A percentile compares a stretch with the other conserved stretches of the same genome.
These are phyloP conservation scores for Macrosoma leucophasiata DNA, from an alignment of 2,888 invertebrate genomes.

Conservation along the genomic window DNA sequence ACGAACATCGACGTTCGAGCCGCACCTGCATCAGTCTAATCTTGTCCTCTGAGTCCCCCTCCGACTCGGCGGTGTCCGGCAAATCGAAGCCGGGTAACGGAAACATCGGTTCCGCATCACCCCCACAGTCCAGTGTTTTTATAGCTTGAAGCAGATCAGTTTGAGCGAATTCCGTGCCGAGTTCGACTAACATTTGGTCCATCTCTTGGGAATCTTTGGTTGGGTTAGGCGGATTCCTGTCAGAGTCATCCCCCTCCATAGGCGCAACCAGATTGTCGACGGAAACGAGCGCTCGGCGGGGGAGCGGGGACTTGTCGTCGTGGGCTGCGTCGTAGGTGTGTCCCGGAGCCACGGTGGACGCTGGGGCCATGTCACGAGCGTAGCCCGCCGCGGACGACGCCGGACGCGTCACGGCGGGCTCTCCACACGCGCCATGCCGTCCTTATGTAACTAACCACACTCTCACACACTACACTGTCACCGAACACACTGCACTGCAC, in stretches of 20 bases:
- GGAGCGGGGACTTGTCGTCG: constrained; percentile 39
- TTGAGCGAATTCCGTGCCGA: constrained; percentile 75
- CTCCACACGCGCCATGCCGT: constrained; percentile 47
- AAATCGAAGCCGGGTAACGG: constrained; percentile 61
- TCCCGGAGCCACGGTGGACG: constrained; percentile 82
- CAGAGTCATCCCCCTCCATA: constrained; percentile 77
- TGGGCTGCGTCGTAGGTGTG: constrained; percentile 45
- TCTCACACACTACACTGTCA: constrained; percentile 48
- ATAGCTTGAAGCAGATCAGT: constrained; percentile 85
- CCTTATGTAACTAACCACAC: constrained; percentile 56
- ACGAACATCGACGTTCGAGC: constrained; percentile 81
- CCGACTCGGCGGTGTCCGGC: constrained; percentile 69
- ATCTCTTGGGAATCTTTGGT: constrained; percentile 78
- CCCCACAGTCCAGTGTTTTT: constrained; percentile 80
- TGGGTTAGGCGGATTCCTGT: constrained; percentile 72
- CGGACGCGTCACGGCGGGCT: constrained; percentile 58
- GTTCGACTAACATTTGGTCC: constrained; percentile 80
- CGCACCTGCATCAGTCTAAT: constrained; percentile 74
- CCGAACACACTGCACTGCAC: constrained; percentile 46
- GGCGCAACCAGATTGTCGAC: constrained; percentile 71
- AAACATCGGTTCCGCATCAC: constrained; percentile 68
- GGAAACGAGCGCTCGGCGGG: constrained; percentile 64
- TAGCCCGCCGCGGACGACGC: constrained; percentile 68
- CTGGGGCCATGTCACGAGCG: constrained; percentile 94
- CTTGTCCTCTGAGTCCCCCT: constrained; percentile 70